Evolutionary conservation across 2,797 vertebrate genomes (phyloP).

Genomic region (Brachymystax lenok): DNA sequence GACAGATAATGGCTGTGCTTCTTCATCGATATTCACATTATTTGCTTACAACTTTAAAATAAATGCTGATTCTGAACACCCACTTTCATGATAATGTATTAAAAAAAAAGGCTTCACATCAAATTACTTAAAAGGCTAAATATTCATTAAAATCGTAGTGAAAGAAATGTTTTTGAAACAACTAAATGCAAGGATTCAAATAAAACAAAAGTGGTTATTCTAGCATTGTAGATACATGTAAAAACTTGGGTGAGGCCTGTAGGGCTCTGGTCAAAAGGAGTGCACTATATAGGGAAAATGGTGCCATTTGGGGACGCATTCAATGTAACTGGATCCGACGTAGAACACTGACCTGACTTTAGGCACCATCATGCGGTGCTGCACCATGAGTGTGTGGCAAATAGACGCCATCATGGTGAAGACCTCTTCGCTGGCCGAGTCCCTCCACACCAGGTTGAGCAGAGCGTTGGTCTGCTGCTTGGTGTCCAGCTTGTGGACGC

Average conservation of each 20-base stretch:
- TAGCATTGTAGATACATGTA: not conserved
- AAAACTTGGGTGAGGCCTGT: no score
- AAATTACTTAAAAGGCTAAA: not conserved
- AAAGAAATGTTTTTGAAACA: not conserved
- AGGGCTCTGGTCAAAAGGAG: no score
- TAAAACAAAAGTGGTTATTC: not conserved
- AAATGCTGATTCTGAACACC: conserved; percentile 56
- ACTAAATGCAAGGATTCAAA: no score
- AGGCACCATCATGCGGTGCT: conserved; percentile 98
- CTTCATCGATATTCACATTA: conserved; percentile 78
- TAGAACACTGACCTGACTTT: conserved; percentile 86
- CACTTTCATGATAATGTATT: conserved; percentile 22
- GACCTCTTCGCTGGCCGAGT: conserved; percentile 93
- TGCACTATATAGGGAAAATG: not conserved
- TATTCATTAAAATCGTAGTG: not conserved
- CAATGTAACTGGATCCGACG: not conserved
- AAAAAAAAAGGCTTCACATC: not conserved
- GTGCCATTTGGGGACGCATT: not conserved
- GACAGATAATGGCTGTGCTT: conserved; percentile 75
- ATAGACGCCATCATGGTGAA: conserved; percentile 97
- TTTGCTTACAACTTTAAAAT: conserved; percentile 62
- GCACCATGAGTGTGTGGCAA: conserved; percentile 97
- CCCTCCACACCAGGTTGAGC: conserved; percentile 94
- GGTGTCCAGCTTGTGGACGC: conserved; percentile 92
- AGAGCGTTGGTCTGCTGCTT: conserved; percentile 95